Conservation (phyloP, 1,140 invertebrate genomes). For the Bombus pascuorum region DNA sequence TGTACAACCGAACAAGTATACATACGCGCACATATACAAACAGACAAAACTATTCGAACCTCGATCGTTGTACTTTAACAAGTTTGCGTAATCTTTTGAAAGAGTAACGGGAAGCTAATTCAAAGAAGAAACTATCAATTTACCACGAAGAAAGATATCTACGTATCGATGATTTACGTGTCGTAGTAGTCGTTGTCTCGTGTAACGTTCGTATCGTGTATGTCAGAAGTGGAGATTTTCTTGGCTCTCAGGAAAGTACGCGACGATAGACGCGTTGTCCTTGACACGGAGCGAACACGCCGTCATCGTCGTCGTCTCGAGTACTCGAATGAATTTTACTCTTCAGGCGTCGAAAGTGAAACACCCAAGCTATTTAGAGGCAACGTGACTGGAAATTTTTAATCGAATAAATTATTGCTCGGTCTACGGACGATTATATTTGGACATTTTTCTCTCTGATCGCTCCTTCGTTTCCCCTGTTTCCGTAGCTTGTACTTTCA, state of each 20-base stretch:
- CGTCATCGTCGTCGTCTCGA: slow-evolving; percentile 36
- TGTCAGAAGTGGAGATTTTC: slow-evolving; percentile 55
- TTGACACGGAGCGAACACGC: slow-evolving; percentile 71
- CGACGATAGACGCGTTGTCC: slow-evolving; percentile 78
- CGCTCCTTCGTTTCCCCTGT: background rate
- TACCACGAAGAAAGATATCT: background rate
- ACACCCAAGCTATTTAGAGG: slow-evolving; percentile 54
- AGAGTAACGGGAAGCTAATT: background rate
- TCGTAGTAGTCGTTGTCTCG: background rate
- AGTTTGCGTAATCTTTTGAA: background rate
- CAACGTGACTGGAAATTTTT: slow-evolving; percentile 58
- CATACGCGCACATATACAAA: too few species aligned
- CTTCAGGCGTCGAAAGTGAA: slow-evolving; percentile 74
- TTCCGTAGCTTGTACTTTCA: background rate
- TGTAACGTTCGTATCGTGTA: slow-evolving; percentile 1
- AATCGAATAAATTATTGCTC: slow-evolving; percentile 8
- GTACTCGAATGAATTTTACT: slow-evolving; percentile 64
- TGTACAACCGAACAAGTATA: too few species aligned
- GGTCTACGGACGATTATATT: background rate
- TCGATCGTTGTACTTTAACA: background rate
- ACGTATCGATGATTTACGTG: background rate
- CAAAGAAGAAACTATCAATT: background rate
- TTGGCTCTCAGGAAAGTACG: slow-evolving; percentile 62
- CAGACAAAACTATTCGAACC: background rate
- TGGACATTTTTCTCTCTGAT: background rate